Evolutionary conservation across 1,140 invertebrate genomes (phyloP), one percentile per base, ranked within the genome.

Genomic region (Bombus impatiens): DNA sequence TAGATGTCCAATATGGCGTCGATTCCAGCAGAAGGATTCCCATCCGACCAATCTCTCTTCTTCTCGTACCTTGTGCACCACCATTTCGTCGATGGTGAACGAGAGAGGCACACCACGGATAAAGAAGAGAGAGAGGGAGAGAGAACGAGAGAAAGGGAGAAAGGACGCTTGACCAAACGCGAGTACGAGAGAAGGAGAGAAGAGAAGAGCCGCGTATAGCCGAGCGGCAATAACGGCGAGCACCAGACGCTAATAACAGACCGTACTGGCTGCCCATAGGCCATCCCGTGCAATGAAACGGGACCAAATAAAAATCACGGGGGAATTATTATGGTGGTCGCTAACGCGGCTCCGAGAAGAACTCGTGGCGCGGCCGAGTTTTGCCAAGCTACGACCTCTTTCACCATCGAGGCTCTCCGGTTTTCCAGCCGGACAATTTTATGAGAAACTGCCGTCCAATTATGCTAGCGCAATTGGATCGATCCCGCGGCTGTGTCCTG

Each of bases 211-310:
- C 90, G 91, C 91, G 92, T 93, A 93, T 93, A 93, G 92, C 91
- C 93, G 86, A 92, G 86, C 90, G 89, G 94, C 94, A 95, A 95
- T 95, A 95, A 95, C 94, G 94, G 86, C 91, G 93, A 95, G 94
- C 93, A 95, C 93, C 94, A 94, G 95, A 95, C 94, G 94, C 94
- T 95, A 95, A 95, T 95, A 95, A 95, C 95, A 95, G 94, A 95
- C 93, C 94, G 88, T 93, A 92, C 93, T 92, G 92, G 91, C 93
- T 94, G 94, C 93, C 95, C 95, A 95, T 95, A 95, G 95, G 95
- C 95, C 94, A 94, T 94, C 91, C 89, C 87, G 89, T 93, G 93
- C 94, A 95, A 95, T 94, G 92, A 94, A 95, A 95, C 92, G 93
- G 93, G 93, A 93, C 91, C 86, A 95, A 95, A 94, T 93, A 95